These are phyloP conservation scores for Ashinkailepas kermadecensis DNA, from an alignment of 2,888 invertebrate species.

Conservation along the genomic window DNA sequence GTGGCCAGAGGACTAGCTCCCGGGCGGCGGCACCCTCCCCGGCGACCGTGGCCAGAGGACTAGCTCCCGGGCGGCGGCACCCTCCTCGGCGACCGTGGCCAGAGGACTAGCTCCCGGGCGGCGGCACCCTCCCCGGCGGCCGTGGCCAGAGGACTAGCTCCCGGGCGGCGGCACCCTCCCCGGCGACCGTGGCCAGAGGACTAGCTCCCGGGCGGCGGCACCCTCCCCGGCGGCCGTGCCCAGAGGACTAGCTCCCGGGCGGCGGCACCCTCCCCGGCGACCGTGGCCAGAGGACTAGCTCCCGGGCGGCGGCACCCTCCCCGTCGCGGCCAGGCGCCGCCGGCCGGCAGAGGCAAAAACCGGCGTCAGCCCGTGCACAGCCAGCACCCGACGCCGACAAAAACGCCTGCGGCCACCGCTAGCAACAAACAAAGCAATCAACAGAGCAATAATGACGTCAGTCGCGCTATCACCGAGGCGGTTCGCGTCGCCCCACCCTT, in stretches of 20 bases:
- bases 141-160: too few relatives aligned
- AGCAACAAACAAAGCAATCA: slow-evolving; percentile 6
- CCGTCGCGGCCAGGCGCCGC: background rate
- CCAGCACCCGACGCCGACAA: background rate
- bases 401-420: background rate
- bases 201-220: too few relatives aligned
- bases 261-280: background rate
- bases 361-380: background rate
- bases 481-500: background rate
- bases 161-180: too few relatives aligned
- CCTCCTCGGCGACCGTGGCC: too few relatives aligned
- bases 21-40: too few relatives aligned
- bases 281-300: too few relatives aligned
- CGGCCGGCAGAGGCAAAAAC: background rate
- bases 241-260: background rate
- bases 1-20: too few relatives aligned
- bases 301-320: background rate
- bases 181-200: too few relatives aligned
- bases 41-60: too few relatives aligned
- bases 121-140: too few relatives aligned
- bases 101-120: too few relatives aligned
- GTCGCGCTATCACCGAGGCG: background rate
- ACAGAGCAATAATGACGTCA: background rate
- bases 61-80: too few relatives aligned
- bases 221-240: background rate